Evolutionary conservation across 2,113 vertebrate species (phyloP).

Genomic region (Psittacula cyanocephala): DNA sequence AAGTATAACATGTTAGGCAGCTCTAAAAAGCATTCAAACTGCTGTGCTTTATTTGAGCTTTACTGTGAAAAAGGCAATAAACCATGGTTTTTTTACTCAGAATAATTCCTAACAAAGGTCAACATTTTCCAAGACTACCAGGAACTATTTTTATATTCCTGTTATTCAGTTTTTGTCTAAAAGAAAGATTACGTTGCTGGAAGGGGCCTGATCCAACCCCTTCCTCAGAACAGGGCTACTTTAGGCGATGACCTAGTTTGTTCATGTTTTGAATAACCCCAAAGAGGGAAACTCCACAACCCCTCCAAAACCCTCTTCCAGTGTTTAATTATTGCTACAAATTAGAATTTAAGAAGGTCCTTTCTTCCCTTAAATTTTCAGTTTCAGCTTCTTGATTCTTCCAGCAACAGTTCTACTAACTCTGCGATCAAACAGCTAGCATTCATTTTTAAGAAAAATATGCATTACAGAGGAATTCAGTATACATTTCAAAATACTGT

Average conservation of each 20-base stretch:
- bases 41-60: not conserved
- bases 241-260: not conserved
- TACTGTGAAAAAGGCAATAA: not conserved
- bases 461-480: not conserved
- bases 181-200: not conserved
- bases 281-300: not conserved
- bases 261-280: not conserved
- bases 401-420: not conserved
- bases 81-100: not conserved
- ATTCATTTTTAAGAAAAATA: not conserved
- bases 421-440: not conserved
- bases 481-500: not conserved
- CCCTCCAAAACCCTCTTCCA: not conserved
- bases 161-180: not conserved
- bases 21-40: not conserved
- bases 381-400: not conserved
- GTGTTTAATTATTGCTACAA: not conserved
- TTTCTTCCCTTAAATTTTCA: not conserved
- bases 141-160: not conserved
- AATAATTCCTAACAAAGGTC: not conserved
- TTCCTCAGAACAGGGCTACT: not conserved
- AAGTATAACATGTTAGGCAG: not conserved
- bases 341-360: not conserved
- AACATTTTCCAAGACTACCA: not conserved
- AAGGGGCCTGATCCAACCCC: not conserved